These are phyloP conservation scores for Tribolium freemani DNA, from an alignment of 2,888 invertebrate genomes.

Conservation along the genomic window DNA sequence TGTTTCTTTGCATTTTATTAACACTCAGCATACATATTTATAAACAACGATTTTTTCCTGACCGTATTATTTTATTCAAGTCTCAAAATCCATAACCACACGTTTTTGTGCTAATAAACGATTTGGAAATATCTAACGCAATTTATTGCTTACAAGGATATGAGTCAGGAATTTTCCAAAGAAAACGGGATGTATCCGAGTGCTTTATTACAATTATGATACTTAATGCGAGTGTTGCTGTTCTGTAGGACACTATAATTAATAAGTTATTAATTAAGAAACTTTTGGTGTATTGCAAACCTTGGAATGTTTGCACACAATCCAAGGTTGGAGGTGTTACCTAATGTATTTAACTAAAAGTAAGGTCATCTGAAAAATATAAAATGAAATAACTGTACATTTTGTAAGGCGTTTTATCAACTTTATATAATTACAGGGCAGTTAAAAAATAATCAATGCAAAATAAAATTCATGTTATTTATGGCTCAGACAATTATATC, in stretches of 20 bases:
- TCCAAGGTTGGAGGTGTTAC: conserved; percentile 36
- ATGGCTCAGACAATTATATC: neutral
- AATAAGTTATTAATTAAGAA: conserved; percentile 31
- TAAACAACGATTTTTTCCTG: neutral
- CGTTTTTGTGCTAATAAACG: too few species aligned
- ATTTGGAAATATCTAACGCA: too few species aligned
- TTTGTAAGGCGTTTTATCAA: neutral
- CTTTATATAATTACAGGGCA: neutral
- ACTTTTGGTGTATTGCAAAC: conserved; percentile 36
- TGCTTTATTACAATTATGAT: neutral
- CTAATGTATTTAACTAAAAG: conserved; percentile 39
- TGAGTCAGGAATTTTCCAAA: too few species aligned
- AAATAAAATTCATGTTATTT: neutral
- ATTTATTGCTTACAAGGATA: too few species aligned
- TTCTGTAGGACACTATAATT: conserved; percentile 6
- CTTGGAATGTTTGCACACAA: conserved; percentile 41
- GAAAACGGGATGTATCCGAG: too few species aligned
- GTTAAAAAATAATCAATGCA: too few species aligned
- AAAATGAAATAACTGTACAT: conserved; percentile 17
- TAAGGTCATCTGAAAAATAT: conserved; percentile 33
- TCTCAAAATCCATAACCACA: too few species aligned
- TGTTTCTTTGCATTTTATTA: neutral
- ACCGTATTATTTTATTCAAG: too few species aligned
- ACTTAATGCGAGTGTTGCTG: neutral
- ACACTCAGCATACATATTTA: neutral